Evolutionary conservation across 2,888 invertebrate genomes (phyloP).

Genomic region (Eupelmus urozonus): DNA sequence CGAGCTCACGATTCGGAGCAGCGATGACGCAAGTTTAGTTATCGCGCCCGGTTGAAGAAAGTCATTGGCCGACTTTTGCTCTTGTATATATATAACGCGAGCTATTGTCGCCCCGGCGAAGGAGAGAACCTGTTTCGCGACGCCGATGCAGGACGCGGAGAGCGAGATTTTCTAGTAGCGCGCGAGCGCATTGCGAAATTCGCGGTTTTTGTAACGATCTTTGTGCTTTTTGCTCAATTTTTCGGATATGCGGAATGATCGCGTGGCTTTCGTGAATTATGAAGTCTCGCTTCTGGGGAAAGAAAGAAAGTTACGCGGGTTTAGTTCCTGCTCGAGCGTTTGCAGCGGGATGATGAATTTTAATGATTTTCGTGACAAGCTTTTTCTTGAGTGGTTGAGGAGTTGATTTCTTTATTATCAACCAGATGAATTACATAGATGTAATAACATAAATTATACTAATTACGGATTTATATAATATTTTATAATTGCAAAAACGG

Average conservation of each 20-base stretch:
- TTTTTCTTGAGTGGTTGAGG: no score
- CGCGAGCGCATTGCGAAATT: background rate
- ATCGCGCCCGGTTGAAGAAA: conserved; percentile 2
- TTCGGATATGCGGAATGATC: no score
- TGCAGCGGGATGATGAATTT: no score
- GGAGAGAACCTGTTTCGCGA: conserved; percentile 17
- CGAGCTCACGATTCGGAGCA: background rate
- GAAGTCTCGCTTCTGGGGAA: background rate
- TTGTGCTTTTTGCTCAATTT: background rate
- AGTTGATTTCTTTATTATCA: no score
- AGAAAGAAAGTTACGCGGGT: background rate
- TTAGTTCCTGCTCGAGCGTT: no score
- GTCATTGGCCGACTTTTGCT: conserved; percentile 43
- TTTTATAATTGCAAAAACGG: no score
- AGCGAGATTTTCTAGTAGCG: background rate
- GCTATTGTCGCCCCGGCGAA: background rate
- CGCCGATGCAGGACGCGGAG: no score
- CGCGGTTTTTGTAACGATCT: background rate
- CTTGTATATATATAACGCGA: background rate
- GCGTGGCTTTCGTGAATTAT: background rate
- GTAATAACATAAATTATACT: no score
- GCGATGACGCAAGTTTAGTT: conserved; percentile 12
- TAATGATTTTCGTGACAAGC: no score
- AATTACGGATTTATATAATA: no score
- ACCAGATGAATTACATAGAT: no score